These are phyloP conservation scores for Chunga burmeisteri DNA, from an alignment of 2,113 vertebrate species.

Conservation along the genomic window DNA sequence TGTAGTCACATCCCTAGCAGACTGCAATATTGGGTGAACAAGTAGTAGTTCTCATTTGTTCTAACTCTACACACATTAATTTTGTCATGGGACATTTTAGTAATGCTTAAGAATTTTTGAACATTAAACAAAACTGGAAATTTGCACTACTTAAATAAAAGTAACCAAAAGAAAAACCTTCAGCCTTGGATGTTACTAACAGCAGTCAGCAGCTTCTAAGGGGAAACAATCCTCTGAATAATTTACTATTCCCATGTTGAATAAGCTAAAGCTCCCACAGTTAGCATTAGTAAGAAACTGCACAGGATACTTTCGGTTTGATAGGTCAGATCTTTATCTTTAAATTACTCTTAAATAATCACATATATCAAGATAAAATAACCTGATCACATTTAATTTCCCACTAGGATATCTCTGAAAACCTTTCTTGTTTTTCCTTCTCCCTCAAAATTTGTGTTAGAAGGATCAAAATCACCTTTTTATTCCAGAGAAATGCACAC, in stretches of 20 bases:
- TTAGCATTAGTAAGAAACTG: neutral
- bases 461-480: neutral
- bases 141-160: neutral
- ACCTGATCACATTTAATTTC: neutral
- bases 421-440: neutral
- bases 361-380: neutral
- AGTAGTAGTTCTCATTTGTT: neutral
- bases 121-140: neutral
- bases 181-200: neutral
- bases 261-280: neutral
- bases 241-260: neutral
- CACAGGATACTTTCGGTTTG: neutral
- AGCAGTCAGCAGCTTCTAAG: neutral
- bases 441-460: neutral
- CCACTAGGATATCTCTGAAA: neutral
- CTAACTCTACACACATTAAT: neutral
- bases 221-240: neutral
- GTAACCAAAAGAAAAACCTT: neutral
- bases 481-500: neutral
- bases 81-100: neutral
- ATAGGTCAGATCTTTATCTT: neutral
- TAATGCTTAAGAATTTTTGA: neutral
- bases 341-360: constrained; percentile 1
- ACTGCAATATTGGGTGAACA: neutral
- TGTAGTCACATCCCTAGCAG: neutral